phyloP scores from a whole-genome alignment of 1,140 invertebrate species.

The Muscidifurax raptorellus region DNA sequence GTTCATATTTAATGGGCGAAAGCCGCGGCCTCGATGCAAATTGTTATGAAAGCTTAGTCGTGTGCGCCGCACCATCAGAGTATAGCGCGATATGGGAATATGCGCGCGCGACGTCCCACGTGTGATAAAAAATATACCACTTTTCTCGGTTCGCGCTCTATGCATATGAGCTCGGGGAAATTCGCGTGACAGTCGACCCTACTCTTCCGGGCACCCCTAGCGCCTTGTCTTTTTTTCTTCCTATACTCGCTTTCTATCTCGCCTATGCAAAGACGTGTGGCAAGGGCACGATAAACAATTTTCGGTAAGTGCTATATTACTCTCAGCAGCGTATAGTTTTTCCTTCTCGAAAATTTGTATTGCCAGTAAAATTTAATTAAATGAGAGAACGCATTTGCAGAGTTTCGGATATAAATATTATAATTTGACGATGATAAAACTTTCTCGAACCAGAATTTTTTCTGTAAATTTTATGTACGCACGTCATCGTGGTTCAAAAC shows the following conservation, averaged over 20 bases:
- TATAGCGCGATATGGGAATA: slow-evolving; percentile 45
- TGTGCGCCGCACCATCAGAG: slow-evolving; percentile 61
- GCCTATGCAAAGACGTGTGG: neutral
- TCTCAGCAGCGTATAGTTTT: neutral
- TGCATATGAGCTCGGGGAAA: slow-evolving; percentile 29
- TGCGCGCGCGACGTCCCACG: slow-evolving; percentile 61
- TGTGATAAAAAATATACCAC: slow-evolving; percentile 72
- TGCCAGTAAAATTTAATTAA: slow-evolving; percentile 1
- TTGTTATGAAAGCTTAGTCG: slow-evolving; percentile 72
- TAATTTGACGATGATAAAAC: neutral
- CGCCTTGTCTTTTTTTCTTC: neutral
- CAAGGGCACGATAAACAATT: slow-evolving; percentile 35
- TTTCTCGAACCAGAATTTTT: neutral
- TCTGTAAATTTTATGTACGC: neutral
- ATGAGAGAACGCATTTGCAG: neutral
- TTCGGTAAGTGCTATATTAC: neutral
- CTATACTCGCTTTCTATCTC: neutral
- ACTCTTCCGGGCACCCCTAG: neutral
- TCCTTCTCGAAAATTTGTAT: neutral
- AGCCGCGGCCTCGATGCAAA: slow-evolving; percentile 69
- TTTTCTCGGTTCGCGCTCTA: slow-evolving; percentile 25
- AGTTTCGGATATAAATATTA: neutral
- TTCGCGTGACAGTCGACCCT: slow-evolving; percentile 38
- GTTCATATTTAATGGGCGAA: slow-evolving; percentile 73
- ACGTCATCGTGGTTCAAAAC: no score